Conservation (phyloP, 2,113 vertebrate genomes). For the Tachycineta bicolor region DNA sequence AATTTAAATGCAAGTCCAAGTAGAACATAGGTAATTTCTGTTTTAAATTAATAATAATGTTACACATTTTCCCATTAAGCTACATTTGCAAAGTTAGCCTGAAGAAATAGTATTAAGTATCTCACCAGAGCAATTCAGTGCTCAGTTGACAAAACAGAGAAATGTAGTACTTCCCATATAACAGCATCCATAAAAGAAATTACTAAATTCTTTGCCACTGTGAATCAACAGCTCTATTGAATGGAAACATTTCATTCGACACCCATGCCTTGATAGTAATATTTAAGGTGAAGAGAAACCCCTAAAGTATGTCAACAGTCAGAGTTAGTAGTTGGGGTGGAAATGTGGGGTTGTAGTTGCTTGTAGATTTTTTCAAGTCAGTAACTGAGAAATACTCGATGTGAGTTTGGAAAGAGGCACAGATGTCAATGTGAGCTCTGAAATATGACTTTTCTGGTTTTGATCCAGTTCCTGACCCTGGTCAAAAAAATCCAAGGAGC, state of each 20-base stretch:
- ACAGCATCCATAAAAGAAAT: not conserved
- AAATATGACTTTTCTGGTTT: not conserved
- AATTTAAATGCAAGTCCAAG: conserved; percentile 8
- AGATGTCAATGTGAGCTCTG: not conserved
- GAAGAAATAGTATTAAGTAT: not conserved
- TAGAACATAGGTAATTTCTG: not conserved
- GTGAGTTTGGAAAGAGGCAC: not conserved
- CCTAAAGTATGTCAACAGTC: not conserved
- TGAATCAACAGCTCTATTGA: not conserved
- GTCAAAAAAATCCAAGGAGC: not conserved
- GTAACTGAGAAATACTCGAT: not conserved
- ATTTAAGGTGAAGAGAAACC: not conserved
- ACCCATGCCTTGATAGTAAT: not conserved
- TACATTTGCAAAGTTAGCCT: not conserved
- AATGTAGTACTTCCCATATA: not conserved
- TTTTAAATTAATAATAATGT: conserved; percentile 31
- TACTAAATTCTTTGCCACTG: not conserved
- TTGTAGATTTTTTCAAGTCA: not conserved
- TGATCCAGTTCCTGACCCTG: not conserved
- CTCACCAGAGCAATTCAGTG: not conserved
- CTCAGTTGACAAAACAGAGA: not conserved
- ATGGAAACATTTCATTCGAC: not conserved
- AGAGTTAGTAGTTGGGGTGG: not conserved
- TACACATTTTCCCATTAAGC: conserved; percentile 6
- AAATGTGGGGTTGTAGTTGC: not conserved